Percentiles rank a stretch among this genome's conserved stretches.
Evolutionary conservation across 2,888 invertebrate species (phyloP).

Genomic region (Parnassius mnemosyne): DNA sequence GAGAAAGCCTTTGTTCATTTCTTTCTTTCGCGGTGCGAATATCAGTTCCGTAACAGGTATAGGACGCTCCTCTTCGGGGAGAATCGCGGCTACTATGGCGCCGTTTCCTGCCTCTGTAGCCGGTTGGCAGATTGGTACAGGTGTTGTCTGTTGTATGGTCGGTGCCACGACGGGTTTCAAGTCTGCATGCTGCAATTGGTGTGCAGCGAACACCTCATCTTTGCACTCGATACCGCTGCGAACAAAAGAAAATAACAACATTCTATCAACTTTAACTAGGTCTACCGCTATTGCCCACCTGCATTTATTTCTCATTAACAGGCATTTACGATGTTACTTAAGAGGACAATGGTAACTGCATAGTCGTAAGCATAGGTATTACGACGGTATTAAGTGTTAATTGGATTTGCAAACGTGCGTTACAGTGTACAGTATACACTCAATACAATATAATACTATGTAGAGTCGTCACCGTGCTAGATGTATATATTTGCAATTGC

Average conservation of each 20-base stretch:
- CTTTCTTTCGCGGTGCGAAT: slow-evolving; percentile 91
- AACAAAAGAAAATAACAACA: slow-evolving; percentile 54
- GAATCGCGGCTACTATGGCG: slow-evolving; percentile 57
- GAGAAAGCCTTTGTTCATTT: slow-evolving; percentile 96
- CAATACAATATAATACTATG: slow-evolving; percentile 36
- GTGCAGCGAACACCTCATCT: slow-evolving; percentile 88
- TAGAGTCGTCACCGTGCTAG: slow-evolving; percentile 40
- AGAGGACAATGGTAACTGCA: slow-evolving; percentile 37
- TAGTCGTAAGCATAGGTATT: slow-evolving; percentile 13
- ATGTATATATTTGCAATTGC: slow-evolving; percentile 47
- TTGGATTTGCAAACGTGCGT: slow-evolving; percentile 44
- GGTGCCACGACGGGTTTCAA: slow-evolving; percentile 60
- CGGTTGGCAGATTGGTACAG: slow-evolving; percentile 36
- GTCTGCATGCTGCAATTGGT: slow-evolving; percentile 74
- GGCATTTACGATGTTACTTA: slow-evolving; percentile 5
- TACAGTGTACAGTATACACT: slow-evolving; percentile 44
- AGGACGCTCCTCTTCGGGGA: slow-evolving; percentile 75
- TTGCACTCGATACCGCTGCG: slow-evolving; percentile 89
- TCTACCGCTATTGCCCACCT: slow-evolving; percentile 32
- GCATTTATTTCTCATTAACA: slow-evolving; percentile 4
- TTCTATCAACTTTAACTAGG: slow-evolving; percentile 33
- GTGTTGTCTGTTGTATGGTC: slow-evolving; percentile 36
- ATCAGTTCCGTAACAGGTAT: slow-evolving; percentile 87
- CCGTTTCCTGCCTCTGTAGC: slow-evolving; percentile 57
- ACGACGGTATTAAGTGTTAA: slow-evolving; percentile 37